These are phyloP conservation scores for Melanchra persicariae DNA, from an alignment of 2,888 invertebrate species.

Conservation along the genomic window DNA sequence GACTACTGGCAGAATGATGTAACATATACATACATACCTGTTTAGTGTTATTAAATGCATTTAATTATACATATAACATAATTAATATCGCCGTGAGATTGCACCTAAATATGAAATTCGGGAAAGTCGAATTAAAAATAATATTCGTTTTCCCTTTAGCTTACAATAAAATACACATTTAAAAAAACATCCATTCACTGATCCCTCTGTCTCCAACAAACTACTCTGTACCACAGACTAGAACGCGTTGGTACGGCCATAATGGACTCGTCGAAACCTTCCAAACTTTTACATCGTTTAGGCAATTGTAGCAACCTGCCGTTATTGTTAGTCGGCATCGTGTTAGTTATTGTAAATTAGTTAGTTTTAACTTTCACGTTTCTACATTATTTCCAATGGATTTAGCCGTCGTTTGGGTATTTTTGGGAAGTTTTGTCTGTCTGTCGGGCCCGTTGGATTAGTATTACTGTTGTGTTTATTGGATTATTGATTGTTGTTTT, in stretches of 20 bases:
- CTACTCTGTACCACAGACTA: constrained; percentile 63
- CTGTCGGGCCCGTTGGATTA: neutral
- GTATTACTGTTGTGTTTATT: constrained; percentile 8
- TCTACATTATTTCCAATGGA: constrained; percentile 19
- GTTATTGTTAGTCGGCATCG: constrained; percentile 54
- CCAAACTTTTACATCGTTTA: constrained; percentile 69
- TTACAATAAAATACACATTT: too few relatives aligned
- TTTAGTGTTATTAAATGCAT: neutral
- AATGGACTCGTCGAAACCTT: constrained; percentile 74
- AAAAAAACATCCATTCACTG: neutral
- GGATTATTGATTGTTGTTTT: constrained; percentile 11
- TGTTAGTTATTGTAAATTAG: constrained; percentile 48
- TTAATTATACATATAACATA: too few relatives aligned
- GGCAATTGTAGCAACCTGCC: constrained; percentile 64
- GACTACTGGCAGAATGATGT: neutral
- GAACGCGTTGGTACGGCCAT: constrained; percentile 84
- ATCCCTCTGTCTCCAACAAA: constrained; percentile 30
- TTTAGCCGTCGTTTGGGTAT: constrained; percentile 24
- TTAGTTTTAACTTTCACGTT: constrained; percentile 45
- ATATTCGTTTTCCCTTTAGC: too few relatives aligned
- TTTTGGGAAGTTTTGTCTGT: constrained; percentile 17
- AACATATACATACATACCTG: neutral
- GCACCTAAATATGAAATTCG: too few relatives aligned
- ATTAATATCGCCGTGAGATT: too few relatives aligned
- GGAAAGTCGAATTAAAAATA: too few relatives aligned